Evolutionary conservation across 2,113 vertebrate genomes (phyloP), one percentile per base, ranked within the genome.

Genomic region (Atherinomorus stipes): DNA sequence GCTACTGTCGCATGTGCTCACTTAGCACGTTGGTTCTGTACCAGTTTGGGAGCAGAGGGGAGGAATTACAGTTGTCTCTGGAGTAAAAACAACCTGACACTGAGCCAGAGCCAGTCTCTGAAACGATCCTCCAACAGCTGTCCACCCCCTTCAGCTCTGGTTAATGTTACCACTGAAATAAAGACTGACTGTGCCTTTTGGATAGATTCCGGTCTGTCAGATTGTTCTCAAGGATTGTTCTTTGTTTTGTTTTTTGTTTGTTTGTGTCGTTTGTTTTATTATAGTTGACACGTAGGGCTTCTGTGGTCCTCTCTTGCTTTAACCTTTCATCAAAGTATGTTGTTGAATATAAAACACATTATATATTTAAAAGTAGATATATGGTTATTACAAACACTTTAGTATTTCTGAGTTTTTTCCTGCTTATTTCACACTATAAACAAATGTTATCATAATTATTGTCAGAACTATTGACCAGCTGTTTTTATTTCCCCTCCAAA

Each of bases 41-140:
- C 15, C 26, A 57, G 37, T 25, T 8, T 13, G 23, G 9, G 7
- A 38, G 54, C 63, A 68, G 8, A 28, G 4, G 37, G 34, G 21
- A 2, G 7, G 70, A 69, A 50, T 56, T 4, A 47, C 81, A 78
- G 65, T 61, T 88, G 78, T 57, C 31, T 4, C 21, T 53, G 9
- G 31, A 9, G 15, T 62, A 37, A 34, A 45, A 40, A n/a, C 18
- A 28, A 45, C 7, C 23, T 8, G 34, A 51, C 28, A 15, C 60
- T 31, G 44, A 9, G 22, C 69, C 78, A 74, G 44, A 9, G 22
- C 69, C 78, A 74, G 64, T 52, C 44, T 53, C 47, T 87, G 34
- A 67, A 11, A 28, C 7, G n/a, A 56, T 5, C 47, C 34, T 23
- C 25, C 31, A 40, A 64, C 87, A 89, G 81, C 81, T 85, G 89